Evolutionary conservation across 2,113 vertebrate species (phyloP).

Genomic region (Nipponia nippon): DNA sequence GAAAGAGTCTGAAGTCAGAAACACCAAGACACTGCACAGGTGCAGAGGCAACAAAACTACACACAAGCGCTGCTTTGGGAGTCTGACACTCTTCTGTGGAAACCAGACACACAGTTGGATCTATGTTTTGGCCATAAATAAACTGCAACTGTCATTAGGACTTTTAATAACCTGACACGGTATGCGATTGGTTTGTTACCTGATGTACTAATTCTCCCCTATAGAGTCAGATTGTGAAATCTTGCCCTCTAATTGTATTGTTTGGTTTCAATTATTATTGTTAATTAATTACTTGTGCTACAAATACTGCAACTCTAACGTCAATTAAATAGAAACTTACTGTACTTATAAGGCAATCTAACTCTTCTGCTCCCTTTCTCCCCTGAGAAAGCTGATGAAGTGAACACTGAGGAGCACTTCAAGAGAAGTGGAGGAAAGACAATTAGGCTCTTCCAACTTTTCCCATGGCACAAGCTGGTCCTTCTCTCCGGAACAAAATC

Average conservation of each 20-base stretch:
- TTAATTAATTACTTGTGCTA: neutral
- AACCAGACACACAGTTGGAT: neutral
- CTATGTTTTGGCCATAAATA: neutral
- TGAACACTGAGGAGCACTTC: neutral
- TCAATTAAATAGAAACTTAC: neutral
- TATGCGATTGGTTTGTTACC: neutral
- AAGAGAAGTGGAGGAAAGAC: neutral
- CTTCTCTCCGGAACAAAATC: neutral
- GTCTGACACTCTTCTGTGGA: neutral
- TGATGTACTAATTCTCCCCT: neutral
- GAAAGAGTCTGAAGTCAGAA: neutral
- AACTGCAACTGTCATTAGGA: neutral
- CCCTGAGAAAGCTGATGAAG: neutral
- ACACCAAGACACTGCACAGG: neutral
- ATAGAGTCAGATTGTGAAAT: neutral
- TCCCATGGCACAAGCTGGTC: neutral
- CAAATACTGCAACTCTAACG: neutral
- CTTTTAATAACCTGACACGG: neutral
- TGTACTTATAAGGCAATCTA: neutral
- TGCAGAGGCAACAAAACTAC: neutral
- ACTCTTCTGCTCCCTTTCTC: neutral
- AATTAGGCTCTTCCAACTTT: neutral
- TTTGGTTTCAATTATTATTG: neutral
- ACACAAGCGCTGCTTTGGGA: accelerated
- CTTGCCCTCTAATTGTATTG: neutral